These are phyloP conservation scores for Nerophis ophidion DNA, from an alignment of 2,113 vertebrate genomes.

Conservation along the genomic window DNA sequence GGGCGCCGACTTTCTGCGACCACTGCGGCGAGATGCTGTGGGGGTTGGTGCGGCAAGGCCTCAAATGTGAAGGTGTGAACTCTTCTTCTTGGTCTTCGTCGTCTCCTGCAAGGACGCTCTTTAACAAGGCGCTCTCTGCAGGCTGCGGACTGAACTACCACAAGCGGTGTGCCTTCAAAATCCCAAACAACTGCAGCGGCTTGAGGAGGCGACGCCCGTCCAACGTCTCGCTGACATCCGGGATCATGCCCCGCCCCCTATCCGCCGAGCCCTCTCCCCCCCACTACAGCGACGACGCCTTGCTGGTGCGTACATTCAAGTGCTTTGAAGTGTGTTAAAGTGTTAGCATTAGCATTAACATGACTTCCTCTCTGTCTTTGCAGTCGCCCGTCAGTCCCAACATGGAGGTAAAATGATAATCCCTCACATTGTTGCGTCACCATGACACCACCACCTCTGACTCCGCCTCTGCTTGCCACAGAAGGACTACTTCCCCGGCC, in stretches of 20 bases:
- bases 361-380: constrained; percentile 3
- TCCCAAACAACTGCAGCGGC: constrained; percentile 95
- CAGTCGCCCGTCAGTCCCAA: constrained; percentile 86
- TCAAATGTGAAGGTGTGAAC: constrained; percentile 91
- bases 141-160: constrained; percentile 96
- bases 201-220: constrained; percentile 86
- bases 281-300: constrained; percentile 73
- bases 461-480: constrained; percentile 59
- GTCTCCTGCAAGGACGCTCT: not conserved
- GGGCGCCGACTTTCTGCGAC: constrained; percentile 95
- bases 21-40: constrained; percentile 98
- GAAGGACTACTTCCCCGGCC: constrained; percentile 84
- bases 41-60: constrained; percentile 93
- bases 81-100: not conserved
- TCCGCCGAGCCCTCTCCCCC: constrained; percentile 81
- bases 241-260: constrained; percentile 77
- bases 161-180: constrained; percentile 97
- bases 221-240: constrained; percentile 88
- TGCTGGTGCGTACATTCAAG: constrained; percentile 76
- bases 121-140: constrained; percentile 37
- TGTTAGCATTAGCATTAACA: not conserved
- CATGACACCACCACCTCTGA: not conserved
- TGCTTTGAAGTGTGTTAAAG: too few species aligned
- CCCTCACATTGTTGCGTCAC: not conserved
- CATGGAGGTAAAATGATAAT: constrained; percentile 77